phyloP scores from a whole-genome alignment of 2,888 invertebrate genomes.

The Biston stratarius region DNA sequence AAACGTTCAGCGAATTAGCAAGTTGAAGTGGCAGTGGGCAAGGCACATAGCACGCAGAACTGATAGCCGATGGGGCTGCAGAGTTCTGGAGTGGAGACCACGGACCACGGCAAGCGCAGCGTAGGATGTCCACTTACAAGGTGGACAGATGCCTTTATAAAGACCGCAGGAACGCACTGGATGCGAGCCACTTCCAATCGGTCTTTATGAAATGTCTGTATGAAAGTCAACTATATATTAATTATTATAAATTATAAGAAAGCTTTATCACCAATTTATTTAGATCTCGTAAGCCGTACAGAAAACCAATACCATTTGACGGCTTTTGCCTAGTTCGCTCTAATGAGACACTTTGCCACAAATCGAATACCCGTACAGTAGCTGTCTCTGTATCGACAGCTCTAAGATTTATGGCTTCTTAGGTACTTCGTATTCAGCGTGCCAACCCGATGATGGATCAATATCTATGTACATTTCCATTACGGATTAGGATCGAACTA shows the following conservation, averaged over 20 bases:
- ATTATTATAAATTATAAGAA: background rate
- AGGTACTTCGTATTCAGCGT: slow-evolving; percentile 41
- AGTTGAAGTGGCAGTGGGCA: too few species aligned
- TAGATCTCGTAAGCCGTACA: background rate
- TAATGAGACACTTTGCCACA: slow-evolving; percentile 35
- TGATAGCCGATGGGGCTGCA: too few species aligned
- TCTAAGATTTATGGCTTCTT: slow-evolving; percentile 54
- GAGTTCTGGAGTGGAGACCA: too few species aligned
- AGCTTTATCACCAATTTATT: background rate
- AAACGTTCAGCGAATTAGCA: too few species aligned
- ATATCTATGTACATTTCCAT: slow-evolving; percentile 33
- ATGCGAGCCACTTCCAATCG: too few species aligned
- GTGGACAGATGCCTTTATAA: too few species aligned
- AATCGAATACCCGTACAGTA: slow-evolving; percentile 34
- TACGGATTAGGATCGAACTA: slow-evolving; percentile 29
- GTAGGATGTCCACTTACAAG: too few species aligned
- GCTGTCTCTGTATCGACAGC: slow-evolving; percentile 47
- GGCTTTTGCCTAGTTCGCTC: slow-evolving; percentile 15
- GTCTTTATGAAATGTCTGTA: too few species aligned
- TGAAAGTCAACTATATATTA: too few species aligned
- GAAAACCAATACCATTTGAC: slow-evolving; percentile 12
- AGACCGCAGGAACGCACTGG: too few species aligned
- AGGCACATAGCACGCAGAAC: too few species aligned
- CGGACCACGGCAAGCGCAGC: too few species aligned
- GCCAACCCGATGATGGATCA: slow-evolving; percentile 32